Percentiles rank a stretch among this genome's conserved stretches.
phyloP scores from a whole-genome alignment of 64 coral and sea anemone species.

The Dendronephthya gigantea region DNA sequence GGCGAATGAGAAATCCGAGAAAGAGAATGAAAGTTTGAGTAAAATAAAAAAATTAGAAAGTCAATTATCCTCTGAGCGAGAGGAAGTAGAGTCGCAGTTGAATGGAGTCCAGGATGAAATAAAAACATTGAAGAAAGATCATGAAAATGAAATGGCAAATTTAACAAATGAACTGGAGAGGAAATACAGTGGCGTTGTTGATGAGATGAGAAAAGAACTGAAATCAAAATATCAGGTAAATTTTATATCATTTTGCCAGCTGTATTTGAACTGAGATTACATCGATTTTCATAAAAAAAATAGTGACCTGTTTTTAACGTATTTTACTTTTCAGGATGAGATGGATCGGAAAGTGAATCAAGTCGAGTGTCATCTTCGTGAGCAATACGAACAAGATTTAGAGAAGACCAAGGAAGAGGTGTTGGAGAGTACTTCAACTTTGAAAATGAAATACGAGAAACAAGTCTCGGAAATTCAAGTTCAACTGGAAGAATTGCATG shows the following conservation, averaged over 20 bases:
- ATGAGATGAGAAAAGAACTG: constrained; percentile 76
- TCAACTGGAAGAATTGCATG: constrained; percentile 83
- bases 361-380: constrained; percentile 64
- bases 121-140: neutral
- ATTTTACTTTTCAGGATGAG: constrained; percentile 36
- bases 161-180: neutral
- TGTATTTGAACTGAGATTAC: too few relatives aligned
- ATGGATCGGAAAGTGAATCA: constrained; percentile 79
- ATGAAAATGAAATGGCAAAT: neutral
- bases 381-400: constrained; percentile 77
- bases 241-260: too few relatives aligned
- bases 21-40: neutral
- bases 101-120: neutral
- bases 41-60: neutral
- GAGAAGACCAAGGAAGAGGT: constrained; percentile 57
- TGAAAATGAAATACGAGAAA: constrained; percentile 91
- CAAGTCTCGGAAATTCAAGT: constrained; percentile 75
- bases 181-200: constrained; percentile 25
- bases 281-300: too few relatives aligned
- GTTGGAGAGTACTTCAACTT: constrained; percentile 63
- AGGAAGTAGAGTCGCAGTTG: neutral
- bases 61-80: neutral
- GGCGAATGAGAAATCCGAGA: neutral
- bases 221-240: constrained; percentile 61
- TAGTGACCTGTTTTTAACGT: too few relatives aligned